phyloP scores from a whole-genome alignment of 2,888 invertebrate species.

The Dexiosoma caninum region DNA sequence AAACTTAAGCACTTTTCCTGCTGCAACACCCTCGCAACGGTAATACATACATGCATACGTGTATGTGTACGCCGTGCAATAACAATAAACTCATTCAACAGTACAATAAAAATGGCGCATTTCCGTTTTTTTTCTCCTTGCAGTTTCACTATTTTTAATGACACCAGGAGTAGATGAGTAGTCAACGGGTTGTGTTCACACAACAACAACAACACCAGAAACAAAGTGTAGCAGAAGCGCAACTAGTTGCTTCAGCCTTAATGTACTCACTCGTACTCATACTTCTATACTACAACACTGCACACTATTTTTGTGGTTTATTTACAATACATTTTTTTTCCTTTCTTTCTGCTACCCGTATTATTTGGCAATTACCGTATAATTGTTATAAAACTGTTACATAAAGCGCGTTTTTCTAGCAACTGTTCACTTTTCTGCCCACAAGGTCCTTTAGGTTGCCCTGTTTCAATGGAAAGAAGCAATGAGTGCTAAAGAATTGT shows the following conservation, averaged over 20 bases:
- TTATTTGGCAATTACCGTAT: constrained; percentile 59
- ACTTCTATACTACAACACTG: neutral
- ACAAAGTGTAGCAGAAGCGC: neutral
- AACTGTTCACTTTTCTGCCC: neutral
- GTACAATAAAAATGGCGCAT: constrained; percentile 59
- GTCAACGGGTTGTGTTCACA: neutral
- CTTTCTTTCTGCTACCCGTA: neutral
- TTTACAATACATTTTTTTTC: too few relatives aligned
- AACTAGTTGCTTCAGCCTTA: constrained; percentile 45
- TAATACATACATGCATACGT: neutral
- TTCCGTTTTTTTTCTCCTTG: constrained; percentile 33
- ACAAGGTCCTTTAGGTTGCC: neutral
- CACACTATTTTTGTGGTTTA: constrained; percentile 32
- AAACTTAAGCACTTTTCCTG: neutral
- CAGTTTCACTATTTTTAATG: constrained; percentile 29
- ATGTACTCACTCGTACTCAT: constrained; percentile 48
- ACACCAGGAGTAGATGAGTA: constrained; percentile 32
- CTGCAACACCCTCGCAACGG: neutral
- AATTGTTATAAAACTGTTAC: constrained; percentile 43
- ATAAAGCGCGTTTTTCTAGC: neutral
- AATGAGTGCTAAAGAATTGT: constrained; percentile 23
- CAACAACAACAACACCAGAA: neutral
- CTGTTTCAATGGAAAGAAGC: neutral
- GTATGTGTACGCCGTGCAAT: constrained; percentile 36
- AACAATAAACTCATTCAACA: constrained; percentile 58